Conservation (phyloP, 2,888 invertebrate genomes). For the Parnassius glacialis region DNA sequence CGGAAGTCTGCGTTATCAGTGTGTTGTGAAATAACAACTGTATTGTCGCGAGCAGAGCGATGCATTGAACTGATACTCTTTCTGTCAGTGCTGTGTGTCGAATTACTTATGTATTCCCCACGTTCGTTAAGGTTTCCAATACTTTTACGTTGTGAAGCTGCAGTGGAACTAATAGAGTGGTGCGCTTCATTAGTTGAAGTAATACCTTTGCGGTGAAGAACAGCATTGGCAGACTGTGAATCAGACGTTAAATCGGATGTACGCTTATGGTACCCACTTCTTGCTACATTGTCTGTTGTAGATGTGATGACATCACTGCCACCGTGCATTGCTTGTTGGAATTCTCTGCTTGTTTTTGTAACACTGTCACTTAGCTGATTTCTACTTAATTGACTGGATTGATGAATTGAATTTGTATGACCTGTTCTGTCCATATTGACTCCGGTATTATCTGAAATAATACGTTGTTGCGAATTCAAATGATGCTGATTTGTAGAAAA, state of each 20-base stretch:
- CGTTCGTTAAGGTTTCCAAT: conserved; percentile 89
- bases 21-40: conserved; percentile 74
- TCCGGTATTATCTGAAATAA: conserved; percentile 31
- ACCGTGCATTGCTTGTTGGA: conserved; percentile 76
- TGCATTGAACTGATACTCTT: conserved; percentile 90
- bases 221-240: conserved; percentile 87
- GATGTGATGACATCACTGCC: conserved; percentile 43
- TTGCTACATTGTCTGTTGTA: conserved; percentile 50
- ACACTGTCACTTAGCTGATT: conserved; percentile 71
- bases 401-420: conserved; percentile 50
- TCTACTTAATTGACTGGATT: conserved; percentile 56
- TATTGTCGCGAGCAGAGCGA: conserved; percentile 83
- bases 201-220: conserved; percentile 87
- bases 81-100: conserved; percentile 85
- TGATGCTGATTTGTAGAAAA: conserved; percentile 12
- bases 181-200: conserved; percentile 86
- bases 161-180: conserved; percentile 86
- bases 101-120: conserved; percentile 84
- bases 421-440: conserved; percentile 46
- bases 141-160: conserved; percentile 90
- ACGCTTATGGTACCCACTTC: conserved; percentile 83
- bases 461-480: conserved; percentile 34
- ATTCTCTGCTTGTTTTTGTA: conserved; percentile 77
- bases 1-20: conserved; percentile 63
- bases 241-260: conserved; percentile 88